Evolutionary conservation across 1,140 invertebrate species (phyloP).

Genomic region (Periplaneta americana): DNA sequence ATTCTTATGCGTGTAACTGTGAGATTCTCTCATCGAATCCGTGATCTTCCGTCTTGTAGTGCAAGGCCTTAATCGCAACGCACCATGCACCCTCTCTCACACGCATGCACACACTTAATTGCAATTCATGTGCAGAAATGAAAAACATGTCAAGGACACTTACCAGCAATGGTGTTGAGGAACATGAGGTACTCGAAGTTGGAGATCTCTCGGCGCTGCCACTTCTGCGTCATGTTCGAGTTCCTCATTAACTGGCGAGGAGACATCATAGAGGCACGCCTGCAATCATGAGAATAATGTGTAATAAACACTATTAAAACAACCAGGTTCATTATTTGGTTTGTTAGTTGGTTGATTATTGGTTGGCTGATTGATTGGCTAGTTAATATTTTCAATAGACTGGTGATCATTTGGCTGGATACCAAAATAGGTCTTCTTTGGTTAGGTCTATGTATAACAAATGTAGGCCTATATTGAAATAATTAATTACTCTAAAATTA

Average conservation of each 20-base stretch:
- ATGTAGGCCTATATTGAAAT: no score
- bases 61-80: no score
- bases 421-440: no score
- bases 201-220: conserved; percentile 96
- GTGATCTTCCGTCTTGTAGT: no score
- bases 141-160: conserved; percentile 37
- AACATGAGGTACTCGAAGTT: conserved; percentile 99
- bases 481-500: no score
- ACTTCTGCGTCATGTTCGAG: conserved; percentile 99
- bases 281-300: conserved; percentile 37
- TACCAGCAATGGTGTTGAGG: conserved; percentile 97
- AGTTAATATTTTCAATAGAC: background rate
- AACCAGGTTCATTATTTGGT: background rate
- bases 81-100: background rate
- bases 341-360: background rate
- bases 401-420: no score
- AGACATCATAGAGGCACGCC: conserved; percentile 96
- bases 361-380: background rate
- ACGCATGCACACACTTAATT: background rate
- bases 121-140: no score
- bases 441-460: no score
- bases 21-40: no score
- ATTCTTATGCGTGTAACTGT: no score
- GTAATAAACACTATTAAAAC: background rate
- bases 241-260: conserved; percentile 95